Percentiles rank a stretch among this genome's conserved stretches.
Evolutionary conservation across 2,113 vertebrate species (phyloP).

Genomic region (Chaetodon auriga): DNA sequence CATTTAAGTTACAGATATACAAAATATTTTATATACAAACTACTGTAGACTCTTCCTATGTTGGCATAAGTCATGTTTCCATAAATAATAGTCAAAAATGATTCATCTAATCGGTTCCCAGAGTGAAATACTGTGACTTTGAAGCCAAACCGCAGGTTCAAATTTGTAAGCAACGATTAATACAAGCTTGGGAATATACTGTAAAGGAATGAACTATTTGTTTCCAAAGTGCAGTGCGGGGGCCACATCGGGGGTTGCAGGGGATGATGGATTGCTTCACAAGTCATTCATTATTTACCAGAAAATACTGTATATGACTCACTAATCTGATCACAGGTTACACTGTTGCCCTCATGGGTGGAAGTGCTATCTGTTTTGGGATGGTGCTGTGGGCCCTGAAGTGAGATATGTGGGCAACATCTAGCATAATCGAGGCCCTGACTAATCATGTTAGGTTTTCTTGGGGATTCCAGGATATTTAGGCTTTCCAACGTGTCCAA

Average conservation of each 20-base stretch:
- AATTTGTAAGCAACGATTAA: conserved; percentile 33
- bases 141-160: conserved; percentile 8
- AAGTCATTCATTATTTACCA: conserved; percentile 32
- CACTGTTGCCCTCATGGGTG: neutral
- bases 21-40: conserved; percentile 65
- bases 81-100: neutral
- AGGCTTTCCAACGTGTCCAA: conserved; percentile 6
- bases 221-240: conserved; percentile 32
- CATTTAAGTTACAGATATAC: conserved; percentile 61
- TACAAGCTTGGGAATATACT: conserved; percentile 18
- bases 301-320: conserved; percentile 14
- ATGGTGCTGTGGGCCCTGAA: neutral
- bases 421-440: neutral
- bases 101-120: conserved; percentile 3
- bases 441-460: neutral
- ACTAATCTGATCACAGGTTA: conserved; percentile 29
- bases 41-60: conserved; percentile 2
- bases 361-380: neutral
- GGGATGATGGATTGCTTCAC: conserved; percentile 42
- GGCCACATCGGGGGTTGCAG: neutral
- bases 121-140: conserved; percentile 7
- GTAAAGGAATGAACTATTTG: conserved; percentile 8
- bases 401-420: conserved; percentile 9
- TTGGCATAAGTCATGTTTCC: conserved; percentile 17
- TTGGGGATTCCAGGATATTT: neutral